Evolutionary conservation across 2,797 vertebrate genomes (phyloP).

Genomic region (Enteromius trimaculatus): DNA sequence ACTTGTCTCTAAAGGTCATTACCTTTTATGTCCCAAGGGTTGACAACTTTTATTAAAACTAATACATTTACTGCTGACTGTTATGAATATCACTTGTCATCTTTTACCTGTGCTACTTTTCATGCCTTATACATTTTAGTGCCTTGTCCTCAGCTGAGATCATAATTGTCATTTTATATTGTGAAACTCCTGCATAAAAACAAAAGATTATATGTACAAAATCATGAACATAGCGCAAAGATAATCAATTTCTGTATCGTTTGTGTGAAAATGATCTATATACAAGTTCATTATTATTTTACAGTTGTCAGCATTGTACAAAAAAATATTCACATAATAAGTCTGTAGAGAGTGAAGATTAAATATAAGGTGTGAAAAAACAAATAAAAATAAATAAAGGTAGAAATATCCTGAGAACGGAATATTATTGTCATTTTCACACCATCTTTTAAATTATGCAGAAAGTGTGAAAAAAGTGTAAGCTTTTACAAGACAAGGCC

Average conservation of each 20-base stretch:
- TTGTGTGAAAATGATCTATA: not conserved
- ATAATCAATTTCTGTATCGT: not conserved
- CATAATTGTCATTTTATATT: not conserved
- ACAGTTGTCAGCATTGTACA: not conserved
- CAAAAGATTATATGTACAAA: not conserved
- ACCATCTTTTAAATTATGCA: not conserved
- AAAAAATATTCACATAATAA: not conserved
- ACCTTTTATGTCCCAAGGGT: not conserved
- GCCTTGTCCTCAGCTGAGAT: not conserved
- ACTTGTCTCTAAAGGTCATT: not conserved
- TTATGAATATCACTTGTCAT: not conserved
- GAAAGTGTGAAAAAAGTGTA: not conserved
- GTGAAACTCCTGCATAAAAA: not conserved
- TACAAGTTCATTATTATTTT: not conserved
- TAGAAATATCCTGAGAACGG: not conserved
- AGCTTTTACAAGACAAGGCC: not conserved
- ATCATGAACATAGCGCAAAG: not conserved
- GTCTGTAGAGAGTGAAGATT: not conserved
- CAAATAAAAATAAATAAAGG: not conserved
- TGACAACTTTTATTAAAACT: not conserved
- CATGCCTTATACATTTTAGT: not conserved
- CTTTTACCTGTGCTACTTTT: not conserved
- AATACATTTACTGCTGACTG: not conserved
- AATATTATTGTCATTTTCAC: not conserved
- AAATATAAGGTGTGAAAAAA: not conserved